These are phyloP conservation scores for Campopleginae sp. DNA, from an alignment of 2,888 invertebrate genomes.

Conservation along the genomic window DNA sequence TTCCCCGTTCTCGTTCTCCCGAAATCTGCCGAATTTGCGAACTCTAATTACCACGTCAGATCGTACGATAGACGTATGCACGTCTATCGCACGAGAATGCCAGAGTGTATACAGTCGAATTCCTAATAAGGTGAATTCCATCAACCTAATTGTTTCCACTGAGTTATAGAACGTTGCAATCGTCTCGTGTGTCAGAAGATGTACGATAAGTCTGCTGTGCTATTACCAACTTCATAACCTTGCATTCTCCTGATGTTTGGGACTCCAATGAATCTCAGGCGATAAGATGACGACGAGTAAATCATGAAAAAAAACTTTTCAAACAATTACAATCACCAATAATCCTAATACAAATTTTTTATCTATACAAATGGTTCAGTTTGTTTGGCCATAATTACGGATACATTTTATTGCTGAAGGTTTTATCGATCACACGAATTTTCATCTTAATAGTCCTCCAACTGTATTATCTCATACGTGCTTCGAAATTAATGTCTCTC, in stretches of 20 bases:
- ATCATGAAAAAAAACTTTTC: not conserved
- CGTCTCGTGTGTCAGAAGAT: not conserved
- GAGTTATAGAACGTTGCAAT: not conserved
- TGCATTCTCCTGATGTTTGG: not conserved
- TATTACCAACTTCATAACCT: not conserved
- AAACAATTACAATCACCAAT: not conserved
- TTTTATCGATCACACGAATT: not conserved
- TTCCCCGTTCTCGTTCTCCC: constrained; percentile 14
- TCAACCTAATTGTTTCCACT: constrained; percentile 1
- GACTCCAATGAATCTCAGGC: not conserved
- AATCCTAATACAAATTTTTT: not conserved
- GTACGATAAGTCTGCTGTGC: not conserved
- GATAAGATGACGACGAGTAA: not conserved
- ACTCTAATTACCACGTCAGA: constrained; percentile 48
- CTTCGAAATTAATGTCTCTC: constrained; percentile 1
- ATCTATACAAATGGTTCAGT: not conserved
- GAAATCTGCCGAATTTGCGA: constrained; percentile 38
- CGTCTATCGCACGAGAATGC: not conserved
- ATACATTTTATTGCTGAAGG: not conserved
- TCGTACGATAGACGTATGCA: constrained; percentile 29
- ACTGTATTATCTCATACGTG: constrained; percentile 2
- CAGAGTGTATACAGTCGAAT: constrained; percentile 21
- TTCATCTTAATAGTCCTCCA: not conserved
- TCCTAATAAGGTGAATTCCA: constrained; percentile 8
- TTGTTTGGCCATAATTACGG: not conserved